Evolutionary conservation across 2,113 vertebrate genomes (phyloP).

Genomic region (Phoenicopterus ruber): DNA sequence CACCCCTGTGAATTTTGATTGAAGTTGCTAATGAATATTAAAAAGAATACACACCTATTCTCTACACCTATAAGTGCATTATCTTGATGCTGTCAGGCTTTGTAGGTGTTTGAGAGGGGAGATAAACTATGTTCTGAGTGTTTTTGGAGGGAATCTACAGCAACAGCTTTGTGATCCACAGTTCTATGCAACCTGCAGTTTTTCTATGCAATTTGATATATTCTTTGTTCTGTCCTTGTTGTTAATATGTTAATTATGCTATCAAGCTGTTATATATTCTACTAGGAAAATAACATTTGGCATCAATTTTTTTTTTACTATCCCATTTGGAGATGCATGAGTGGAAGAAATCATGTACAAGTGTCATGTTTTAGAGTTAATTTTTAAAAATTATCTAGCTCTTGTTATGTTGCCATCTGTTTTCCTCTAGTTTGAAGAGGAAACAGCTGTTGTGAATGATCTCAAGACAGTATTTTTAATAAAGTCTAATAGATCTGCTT

Average conservation of each 20-base stretch:
- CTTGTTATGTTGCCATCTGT: conserved; percentile 62
- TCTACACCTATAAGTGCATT: neutral
- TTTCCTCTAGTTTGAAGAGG: conserved; percentile 58
- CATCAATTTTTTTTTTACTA: neutral
- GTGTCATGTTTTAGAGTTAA: conserved; percentile 51
- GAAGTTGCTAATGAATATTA: neutral
- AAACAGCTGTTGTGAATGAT: conserved; percentile 60
- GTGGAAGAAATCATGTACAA: conserved; percentile 49
- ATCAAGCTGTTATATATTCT: neutral
- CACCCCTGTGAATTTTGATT: neutral
- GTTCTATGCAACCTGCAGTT: neutral
- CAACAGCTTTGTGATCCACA: neutral
- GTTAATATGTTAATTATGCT: conserved; percentile 28
- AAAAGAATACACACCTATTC: neutral
- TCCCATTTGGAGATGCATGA: conserved; percentile 31
- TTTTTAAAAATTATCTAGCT: conserved; percentile 54
- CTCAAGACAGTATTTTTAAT: conserved; percentile 47
- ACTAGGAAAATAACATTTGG: conserved; percentile 39
- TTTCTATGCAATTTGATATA: neutral
- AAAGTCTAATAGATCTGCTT: conserved; percentile 39
- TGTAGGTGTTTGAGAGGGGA: neutral
- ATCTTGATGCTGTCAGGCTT: neutral
- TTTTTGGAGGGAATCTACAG: neutral
- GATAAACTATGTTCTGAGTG: neutral
- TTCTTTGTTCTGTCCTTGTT: conserved; percentile 34